Evolutionary conservation across 1,140 invertebrate genomes (phyloP), one percentile per base, ranked within the genome.

Genomic region (Amyelois transitella): DNA sequence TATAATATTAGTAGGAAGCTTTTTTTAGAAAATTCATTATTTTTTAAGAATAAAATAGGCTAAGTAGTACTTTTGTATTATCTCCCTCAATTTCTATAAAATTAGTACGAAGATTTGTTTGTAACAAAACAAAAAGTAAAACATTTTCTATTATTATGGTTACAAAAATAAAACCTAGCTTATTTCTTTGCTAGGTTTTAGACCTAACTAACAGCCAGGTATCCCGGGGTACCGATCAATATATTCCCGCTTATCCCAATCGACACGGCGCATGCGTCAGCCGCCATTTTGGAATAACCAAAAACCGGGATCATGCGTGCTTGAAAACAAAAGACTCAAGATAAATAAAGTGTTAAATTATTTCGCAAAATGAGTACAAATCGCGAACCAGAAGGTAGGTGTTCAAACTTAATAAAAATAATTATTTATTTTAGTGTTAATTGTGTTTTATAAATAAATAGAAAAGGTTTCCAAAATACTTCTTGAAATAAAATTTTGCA

Each of bases 191-290:
- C 7, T 54, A 25, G 19, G 59, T 52, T 64, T 63, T 72, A 73
- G 64, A 66, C 48, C 58, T 58, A 5, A 32, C 28, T 43, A 10
- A 44, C 52, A n/a, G n/a, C 57, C 58, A 61, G 64, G 24, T 20
- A 62, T 64, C 74, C 72, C 56, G 61, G 66, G 51, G 19, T 19
- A 0, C 6, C 62, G 69, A 81, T 81, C 78, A 81, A 81, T 81
- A 81, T 14, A 17, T 51, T 58, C 63, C 66, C 47, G 47, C 53
- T 55, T 55, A 55, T 67, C 62, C 63, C 61, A 52, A 6, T 6
- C 8, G n/a, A 1, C 8, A 50, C 1, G 6, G 28, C 74, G 74
- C 76, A 77, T 64, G 72, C 78, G 74, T 59, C 44, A 55, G 56
- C 60, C 51, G 70, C 66, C 72, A 76, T 76, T 21, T 64, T 70